phyloP scores from a whole-genome alignment of 2,113 vertebrate species.

The Scopus umbretta region DNA sequence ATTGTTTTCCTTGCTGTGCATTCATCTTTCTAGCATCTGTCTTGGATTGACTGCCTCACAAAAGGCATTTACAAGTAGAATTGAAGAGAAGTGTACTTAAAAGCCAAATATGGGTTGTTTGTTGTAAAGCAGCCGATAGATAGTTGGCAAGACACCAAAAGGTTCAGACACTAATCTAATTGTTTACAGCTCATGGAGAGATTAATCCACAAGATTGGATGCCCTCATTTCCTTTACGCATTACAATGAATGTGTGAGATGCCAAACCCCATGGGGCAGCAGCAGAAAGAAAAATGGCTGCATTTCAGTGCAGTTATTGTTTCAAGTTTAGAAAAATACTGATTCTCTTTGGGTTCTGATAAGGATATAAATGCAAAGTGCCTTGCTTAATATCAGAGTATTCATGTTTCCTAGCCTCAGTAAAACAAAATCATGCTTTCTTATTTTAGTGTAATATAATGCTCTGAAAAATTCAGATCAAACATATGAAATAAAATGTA shows the following conservation, averaged over 20 bases:
- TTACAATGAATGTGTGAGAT: slow-evolving; percentile 51
- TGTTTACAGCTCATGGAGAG: slow-evolving; percentile 54
- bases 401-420: background rate
- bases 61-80: slow-evolving; percentile 7
- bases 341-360: slow-evolving; percentile 40
- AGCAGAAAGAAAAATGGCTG: slow-evolving; percentile 13
- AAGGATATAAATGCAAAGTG: slow-evolving; percentile 1
- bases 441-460: background rate
- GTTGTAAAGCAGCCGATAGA: slow-evolving; percentile 40
- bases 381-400: background rate
- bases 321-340: slow-evolving; percentile 10
- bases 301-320: slow-evolving; percentile 25
- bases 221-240: slow-evolving; percentile 41
- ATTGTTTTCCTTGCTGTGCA: background rate
- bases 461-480: background rate
- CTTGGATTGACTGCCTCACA: slow-evolving; percentile 25
- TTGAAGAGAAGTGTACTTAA: background rate
- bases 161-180: slow-evolving; percentile 59
- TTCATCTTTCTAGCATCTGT: slow-evolving; percentile 34
- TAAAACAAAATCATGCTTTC: background rate
- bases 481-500: background rate
- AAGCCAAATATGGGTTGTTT: slow-evolving; percentile 14
- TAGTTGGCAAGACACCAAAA: slow-evolving; percentile 37
- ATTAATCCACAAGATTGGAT: slow-evolving; percentile 57
- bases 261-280: slow-evolving; percentile 37